Evolutionary conservation across 2,888 invertebrate genomes (phyloP), one percentile per base, ranked within the genome.

Genomic region (Trachelus iudaicus): DNA sequence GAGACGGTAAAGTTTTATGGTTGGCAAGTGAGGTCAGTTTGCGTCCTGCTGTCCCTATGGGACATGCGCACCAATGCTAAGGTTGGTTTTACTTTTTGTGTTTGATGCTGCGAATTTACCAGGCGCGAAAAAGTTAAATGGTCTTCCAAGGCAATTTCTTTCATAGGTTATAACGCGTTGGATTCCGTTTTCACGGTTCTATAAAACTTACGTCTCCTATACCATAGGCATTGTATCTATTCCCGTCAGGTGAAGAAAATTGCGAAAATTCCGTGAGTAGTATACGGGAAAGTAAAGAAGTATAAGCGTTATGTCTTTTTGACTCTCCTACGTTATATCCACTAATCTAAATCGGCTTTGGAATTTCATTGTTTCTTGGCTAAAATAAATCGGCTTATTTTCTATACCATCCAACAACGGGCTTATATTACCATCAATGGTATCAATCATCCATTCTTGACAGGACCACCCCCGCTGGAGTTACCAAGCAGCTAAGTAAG

Each of bases 391-490:
- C 23, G 71, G 30, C 30, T 31, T 34, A 31, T 71, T 71, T 71
- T 71, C 31, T 31, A 11, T 33, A 15, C 13, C 31, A 15, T 71
- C 15, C 31, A 23, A 34, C 71, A 71, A 15, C 71, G 31, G 31
- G 2, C 23, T 9, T 31, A 34, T 31, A n/a, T 71, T 71, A 34
- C 15, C 31, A 33, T 15, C 15, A 34, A 71, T 34, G 71, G 13
- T 33, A 71, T 71, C 71, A 71, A 71, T 71, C 71, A 71, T 71
- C 23, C 71, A 15, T 71, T 71, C 56, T 71, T 34, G 71, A 71
- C 31, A 34, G 31, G 31, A 31, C 1, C 71, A 71, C 30, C 69
- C 40, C 40, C 15, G 13, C 3, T 71, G 31, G 9, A 71, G 31
- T 71, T 71, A 30, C 11, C 31, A 30, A 34, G 71, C 13, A 15